A percentile compares a stretch with the other conserved stretches of the same genome.
Conservation (phyloP, 2,888 invertebrate species). For the Nomada fabriciana region DNA sequence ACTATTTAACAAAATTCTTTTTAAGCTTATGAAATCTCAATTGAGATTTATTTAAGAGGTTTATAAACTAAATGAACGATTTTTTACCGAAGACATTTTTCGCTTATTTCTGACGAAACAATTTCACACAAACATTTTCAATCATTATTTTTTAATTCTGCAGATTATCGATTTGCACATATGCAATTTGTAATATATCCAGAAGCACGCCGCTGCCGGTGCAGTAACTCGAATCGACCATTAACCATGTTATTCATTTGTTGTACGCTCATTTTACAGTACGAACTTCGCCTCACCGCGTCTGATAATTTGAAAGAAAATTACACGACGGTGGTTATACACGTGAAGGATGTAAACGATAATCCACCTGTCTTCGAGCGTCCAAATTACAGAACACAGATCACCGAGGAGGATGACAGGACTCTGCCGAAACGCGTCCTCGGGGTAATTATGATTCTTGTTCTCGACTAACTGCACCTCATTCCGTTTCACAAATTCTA, state of each 20-base stretch:
- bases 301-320: conserved; percentile 99
- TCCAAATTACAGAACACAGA: conserved; percentile 97
- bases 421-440: conserved; percentile 97
- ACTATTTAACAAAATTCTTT: too few relatives aligned
- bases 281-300: conserved; percentile 96
- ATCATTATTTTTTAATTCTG: too few relatives aligned
- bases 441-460: conserved; percentile 86
- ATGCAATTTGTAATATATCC: background rate
- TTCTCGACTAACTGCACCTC: background rate
- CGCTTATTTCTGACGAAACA: too few relatives aligned
- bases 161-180: too few relatives aligned
- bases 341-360: conserved; percentile 99
- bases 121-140: too few relatives aligned
- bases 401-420: conserved; percentile 97
- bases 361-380: conserved; percentile 98
- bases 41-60: too few relatives aligned
- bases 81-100: too few relatives aligned
- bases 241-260: background rate
- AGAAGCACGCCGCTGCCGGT: background rate
- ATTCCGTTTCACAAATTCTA: background rate
- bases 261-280: conserved; percentile 86
- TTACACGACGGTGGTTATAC: conserved; percentile 98
- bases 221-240: background rate
- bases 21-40: background rate
- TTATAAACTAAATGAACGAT: too few relatives aligned